phyloP scores from a whole-genome alignment of 2,113 vertebrate genomes.

The Myrmecobius fasciatus region DNA sequence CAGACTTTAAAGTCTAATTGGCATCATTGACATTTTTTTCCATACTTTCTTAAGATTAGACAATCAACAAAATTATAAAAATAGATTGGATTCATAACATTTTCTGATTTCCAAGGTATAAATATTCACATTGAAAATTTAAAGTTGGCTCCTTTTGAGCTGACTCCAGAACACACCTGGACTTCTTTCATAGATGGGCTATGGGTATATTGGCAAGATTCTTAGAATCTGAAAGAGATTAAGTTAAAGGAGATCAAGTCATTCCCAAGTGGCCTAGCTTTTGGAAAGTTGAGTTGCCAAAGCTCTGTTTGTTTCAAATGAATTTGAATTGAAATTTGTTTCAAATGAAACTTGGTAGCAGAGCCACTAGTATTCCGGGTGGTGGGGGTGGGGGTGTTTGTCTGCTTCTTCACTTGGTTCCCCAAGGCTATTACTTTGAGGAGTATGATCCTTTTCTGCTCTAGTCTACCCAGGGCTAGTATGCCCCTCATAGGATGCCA shows the following conservation, averaged over 20 bases:
- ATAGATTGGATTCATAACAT: background rate
- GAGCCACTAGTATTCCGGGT: background rate
- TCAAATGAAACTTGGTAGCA: conserved; percentile 1
- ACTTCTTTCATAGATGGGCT: background rate
- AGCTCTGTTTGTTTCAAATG: conserved; percentile 2
- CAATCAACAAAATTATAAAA: background rate
- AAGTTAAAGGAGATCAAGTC: conserved; percentile 23
- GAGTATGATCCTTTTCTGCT: background rate
- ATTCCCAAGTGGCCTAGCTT: conserved; percentile 27
- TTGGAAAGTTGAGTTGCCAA: background rate
- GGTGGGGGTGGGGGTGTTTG: background rate
- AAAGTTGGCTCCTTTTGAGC: background rate
- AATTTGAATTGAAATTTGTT: too few species aligned
- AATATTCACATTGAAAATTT: background rate
- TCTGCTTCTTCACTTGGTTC: background rate
- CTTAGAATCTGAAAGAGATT: conserved; percentile 10
- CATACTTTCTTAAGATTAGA: background rate
- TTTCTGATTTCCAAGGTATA: background rate
- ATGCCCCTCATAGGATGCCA: background rate
- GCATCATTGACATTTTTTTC: background rate
- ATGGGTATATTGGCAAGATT: background rate
- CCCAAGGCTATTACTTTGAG: background rate
- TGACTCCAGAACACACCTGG: background rate
- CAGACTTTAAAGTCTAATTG: background rate
- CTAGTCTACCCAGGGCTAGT: background rate